Evolutionary conservation across 2,797 vertebrate species (phyloP), one percentile per base, ranked within the genome.

Genomic region (Otolemur crassicaudatus): DNA sequence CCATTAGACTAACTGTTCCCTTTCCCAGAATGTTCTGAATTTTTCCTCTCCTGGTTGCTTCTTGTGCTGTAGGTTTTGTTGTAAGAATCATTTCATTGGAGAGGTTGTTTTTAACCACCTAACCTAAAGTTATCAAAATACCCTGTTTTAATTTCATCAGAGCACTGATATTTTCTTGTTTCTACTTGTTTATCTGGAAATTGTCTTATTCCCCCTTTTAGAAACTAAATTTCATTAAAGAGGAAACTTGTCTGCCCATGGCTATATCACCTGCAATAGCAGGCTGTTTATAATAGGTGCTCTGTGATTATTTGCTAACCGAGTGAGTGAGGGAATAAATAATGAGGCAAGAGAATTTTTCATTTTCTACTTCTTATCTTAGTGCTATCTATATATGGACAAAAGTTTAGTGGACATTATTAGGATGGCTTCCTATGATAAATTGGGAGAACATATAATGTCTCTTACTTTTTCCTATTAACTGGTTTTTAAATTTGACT

Each of bases 401-500:
- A 77, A 89, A 65, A 49, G 29, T 63, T 43, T 65, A 65, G 10
- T 76, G 58, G 9, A n/a, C n/a, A 53, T 27, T 2, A 65, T 37
- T 88, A 65, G 43, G 43, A 14, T 37, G 11, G 3, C 43, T 77
- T 77, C 31, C 8, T 37, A 9, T 34, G 58, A n/a, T 76, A 34
- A 46, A 75, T 76, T n/a, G 75, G 40, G 60, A 77, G 31, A 73
- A 16, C 7, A 49, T 82, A 22, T 61, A 20, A 34, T 85, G 61
- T 58, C 25, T 17, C 10, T n/a, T 69, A 58, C 22, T 86, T 90
- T 75, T 67, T 81, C 34, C 20, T 72, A 27, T 43, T 70, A 87
- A 82, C 58, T 60, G 72, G 58, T 17, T 80, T 91, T 94, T 63
- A 85, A 72, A 92, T 82, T 79, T 37, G 81, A 58, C 72, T 88